Conservation (phyloP, 2,113 vertebrate species). For the Carassius carassius region DNA sequence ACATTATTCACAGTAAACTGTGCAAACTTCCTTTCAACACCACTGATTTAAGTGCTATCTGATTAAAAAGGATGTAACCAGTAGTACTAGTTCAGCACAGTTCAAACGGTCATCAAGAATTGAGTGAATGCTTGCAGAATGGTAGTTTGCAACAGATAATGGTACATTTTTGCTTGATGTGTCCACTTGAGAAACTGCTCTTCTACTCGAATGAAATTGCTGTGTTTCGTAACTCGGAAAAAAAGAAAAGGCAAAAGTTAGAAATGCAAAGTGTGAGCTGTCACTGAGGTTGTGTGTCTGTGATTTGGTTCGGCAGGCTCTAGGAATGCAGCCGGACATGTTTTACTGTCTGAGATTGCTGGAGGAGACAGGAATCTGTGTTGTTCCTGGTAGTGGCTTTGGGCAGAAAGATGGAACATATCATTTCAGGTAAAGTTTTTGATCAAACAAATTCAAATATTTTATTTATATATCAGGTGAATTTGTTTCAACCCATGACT, state of each 20-base stretch:
- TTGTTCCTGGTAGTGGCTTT: conserved; percentile 86
- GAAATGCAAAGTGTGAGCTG: not conserved
- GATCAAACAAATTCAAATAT: not conserved
- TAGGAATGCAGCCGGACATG: conserved; percentile 84
- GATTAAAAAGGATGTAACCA: not conserved
- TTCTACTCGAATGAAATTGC: not conserved
- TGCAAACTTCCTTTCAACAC: not conserved
- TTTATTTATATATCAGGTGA: not conserved
- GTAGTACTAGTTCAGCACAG: not conserved
- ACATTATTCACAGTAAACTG: too few species aligned
- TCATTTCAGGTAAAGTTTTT: conserved; percentile 80
- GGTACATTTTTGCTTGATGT: too few species aligned
- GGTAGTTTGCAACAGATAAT: too few species aligned
- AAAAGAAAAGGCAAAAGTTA: not conserved
- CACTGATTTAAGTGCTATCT: not conserved
- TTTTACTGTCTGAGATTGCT: conserved; percentile 85
- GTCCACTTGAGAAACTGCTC: not conserved
- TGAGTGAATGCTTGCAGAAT: not conserved
- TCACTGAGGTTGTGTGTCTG: not conserved
- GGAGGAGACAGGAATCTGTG: conserved; percentile 85
- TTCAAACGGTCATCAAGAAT: too few species aligned
- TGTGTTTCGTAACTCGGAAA: not conserved
- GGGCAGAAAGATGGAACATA: conserved; percentile 84
- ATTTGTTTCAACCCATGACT: not conserved
- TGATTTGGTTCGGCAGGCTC: conserved; percentile 64